phyloP scores from a whole-genome alignment of 2,888 invertebrate genomes.

The Tipula confusa region DNA sequence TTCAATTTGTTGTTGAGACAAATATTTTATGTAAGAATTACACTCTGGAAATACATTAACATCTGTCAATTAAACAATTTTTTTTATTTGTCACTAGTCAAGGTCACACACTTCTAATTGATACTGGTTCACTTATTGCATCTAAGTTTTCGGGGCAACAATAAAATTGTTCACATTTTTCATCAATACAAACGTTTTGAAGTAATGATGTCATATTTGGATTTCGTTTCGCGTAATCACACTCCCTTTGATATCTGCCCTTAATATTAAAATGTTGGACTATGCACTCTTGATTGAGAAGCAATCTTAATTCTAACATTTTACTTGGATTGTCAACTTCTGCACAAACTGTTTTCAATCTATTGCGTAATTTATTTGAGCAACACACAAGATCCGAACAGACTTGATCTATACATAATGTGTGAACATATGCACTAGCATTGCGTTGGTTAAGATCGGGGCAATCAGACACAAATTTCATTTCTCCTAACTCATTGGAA shows the following conservation, averaged over 20 bases:
- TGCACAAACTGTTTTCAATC: not conserved
- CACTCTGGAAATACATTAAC: not conserved
- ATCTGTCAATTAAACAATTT: not conserved
- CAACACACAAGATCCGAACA: slow-evolving; percentile 3
- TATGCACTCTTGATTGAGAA: not conserved
- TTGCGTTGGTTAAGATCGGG: no score
- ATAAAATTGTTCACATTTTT: not conserved
- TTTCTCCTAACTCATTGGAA: no score
- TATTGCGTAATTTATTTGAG: not conserved
- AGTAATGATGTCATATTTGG: not conserved
- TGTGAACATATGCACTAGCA: no score
- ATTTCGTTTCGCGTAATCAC: not conserved
- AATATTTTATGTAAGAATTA: not conserved
- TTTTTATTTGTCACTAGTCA: no score
- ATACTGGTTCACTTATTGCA: not conserved
- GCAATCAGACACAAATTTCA: no score
- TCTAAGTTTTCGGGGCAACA: not conserved
- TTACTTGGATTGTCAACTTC: not conserved
- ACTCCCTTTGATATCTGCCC: not conserved
- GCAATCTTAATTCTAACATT: not conserved
- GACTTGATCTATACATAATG: no score
- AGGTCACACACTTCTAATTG: not conserved
- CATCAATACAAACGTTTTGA: not conserved
- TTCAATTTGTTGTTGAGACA: not conserved
- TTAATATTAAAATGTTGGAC: not conserved